Evolutionary conservation across 1,140 invertebrate genomes (phyloP).

Genomic region (Drosophila trapezifrons): DNA sequence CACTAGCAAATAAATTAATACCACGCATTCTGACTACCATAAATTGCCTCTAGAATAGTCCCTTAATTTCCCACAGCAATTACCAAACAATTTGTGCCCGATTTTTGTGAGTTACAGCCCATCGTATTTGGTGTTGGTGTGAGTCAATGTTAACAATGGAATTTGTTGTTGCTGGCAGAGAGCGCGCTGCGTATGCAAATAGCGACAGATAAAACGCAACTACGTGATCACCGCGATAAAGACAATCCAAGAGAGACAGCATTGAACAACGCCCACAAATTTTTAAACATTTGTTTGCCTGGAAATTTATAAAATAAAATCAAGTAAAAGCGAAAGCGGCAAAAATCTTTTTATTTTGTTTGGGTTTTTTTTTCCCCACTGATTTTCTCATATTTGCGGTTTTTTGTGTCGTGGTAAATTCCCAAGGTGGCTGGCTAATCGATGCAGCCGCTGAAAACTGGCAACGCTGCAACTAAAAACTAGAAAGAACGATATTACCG

Average conservation of each 20-base stretch:
- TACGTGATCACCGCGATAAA: conserved; percentile 74
- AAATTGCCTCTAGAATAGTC: conserved; percentile 17
- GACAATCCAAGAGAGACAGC: conserved; percentile 45
- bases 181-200: conserved; percentile 74
- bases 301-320: conserved; percentile 31
- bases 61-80: conserved; percentile 33
- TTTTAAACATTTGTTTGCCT: conserved; percentile 65
- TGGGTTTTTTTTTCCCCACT: conserved; percentile 16
- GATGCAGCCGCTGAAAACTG: conserved; percentile 69
- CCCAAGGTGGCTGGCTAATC: conserved; percentile 68
- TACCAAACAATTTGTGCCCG: conserved; percentile 26
- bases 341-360: conserved; percentile 14
- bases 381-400: conserved; percentile 58
- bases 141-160: conserved; percentile 58
- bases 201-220: conserved; percentile 67
- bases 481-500: conserved; percentile 3
- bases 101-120: conserved; percentile 21
- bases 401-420: conserved; percentile 49
- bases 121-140: conserved; percentile 30
- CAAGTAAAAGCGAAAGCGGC: conserved; percentile 69
- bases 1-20: conserved; percentile 1
- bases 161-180: conserved; percentile 38
- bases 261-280: conserved; percentile 68
- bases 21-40: conserved; percentile 20
- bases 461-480: conserved; percentile 53